phyloP scores from a whole-genome alignment of 2,888 invertebrate genomes.

The Phragmatobia fuliginosa region DNA sequence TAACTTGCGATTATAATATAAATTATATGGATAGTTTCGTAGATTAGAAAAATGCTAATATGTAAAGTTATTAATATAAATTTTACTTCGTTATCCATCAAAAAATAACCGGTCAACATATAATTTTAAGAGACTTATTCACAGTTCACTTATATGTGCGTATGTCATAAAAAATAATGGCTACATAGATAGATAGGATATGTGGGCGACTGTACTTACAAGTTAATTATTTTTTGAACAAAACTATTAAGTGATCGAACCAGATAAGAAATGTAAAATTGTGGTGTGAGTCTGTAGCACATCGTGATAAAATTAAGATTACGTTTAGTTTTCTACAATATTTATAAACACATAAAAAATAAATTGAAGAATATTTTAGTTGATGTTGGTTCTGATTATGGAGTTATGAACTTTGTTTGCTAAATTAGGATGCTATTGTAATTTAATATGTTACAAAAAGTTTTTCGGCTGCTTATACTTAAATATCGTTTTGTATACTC shows the following conservation, averaged over 20 bases:
- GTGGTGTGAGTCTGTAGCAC: conserved; percentile 28
- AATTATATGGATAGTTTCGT: neutral
- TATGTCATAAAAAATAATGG: conserved; percentile 48
- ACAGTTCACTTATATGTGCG: conserved; percentile 22
- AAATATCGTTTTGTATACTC: too few species aligned
- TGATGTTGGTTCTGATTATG: neutral
- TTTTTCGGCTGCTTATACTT: too few species aligned
- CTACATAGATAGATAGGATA: conserved; percentile 25
- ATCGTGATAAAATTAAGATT: conserved; percentile 47
- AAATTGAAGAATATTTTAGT: neutral
- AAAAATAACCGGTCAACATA: conserved; percentile 35
- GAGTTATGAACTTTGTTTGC: neutral
- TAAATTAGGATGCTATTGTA: too few species aligned
- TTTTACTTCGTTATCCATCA: conserved; percentile 21
- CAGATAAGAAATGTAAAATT: conserved; percentile 51
- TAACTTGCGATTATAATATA: conserved; percentile 7
- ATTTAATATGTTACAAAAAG: too few species aligned
- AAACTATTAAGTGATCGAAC: conserved; percentile 43
- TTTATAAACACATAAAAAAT: conserved; percentile 1
- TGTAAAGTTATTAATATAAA: neutral
- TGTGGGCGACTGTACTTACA: conserved; percentile 44
- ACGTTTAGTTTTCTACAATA: conserved; percentile 14
- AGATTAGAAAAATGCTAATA: conserved; percentile 4
- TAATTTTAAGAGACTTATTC: conserved; percentile 28
- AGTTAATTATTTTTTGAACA: conserved; percentile 43